Base-by-base conservation (phyloP, 2,113 vertebrate genomes). In the Sprattus sprattus region DNA sequence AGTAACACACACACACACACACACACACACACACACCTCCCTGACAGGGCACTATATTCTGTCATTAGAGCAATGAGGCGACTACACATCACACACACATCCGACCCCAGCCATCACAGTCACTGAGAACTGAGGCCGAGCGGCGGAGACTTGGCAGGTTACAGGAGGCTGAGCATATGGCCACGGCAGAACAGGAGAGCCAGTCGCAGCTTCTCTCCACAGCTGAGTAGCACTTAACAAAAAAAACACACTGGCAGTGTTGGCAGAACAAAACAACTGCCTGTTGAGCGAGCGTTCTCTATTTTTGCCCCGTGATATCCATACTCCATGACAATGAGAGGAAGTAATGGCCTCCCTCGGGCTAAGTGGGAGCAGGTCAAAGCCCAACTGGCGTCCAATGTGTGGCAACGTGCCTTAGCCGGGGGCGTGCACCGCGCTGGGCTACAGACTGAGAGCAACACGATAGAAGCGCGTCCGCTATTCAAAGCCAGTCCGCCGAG, bases 1-100 rank as follows among this genome's bases (percentile, higher is more conserved):
- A 2, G 9, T 0, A 25, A 71, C 64, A 71, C 25, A 32, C 64
- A 71, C 64, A 83, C 89, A 93, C 92, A 60, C 67, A 89, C 85
- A 89, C 64, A 6, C 82, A 81, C 71, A n/a, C 18, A 49, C 86
- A 84, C 75, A 46, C 89, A 90, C 9, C 47, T 13, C 47, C 47
- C 47, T 49, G 9, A 71, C 25, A 15, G 54, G 18, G 18, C 54
- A 60, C 54, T 1, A 6, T 60, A 6, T 60, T 60, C 18, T 22
- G 54, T 60, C 18, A 60, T 60, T 60, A 60, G 54, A 60, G 54
- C 15, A 54, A 54, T 11, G 47, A 11, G 13, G 47, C 47, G 47
- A 49, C 47, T 49, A 11, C 47, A 49, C 47, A 49, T 54, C 81
- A 44, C 45, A 25, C 47, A 9, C 10, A 82, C 45, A n/a, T 44